phyloP scores from a whole-genome alignment of 2,888 invertebrate genomes.

The Cynaeus angustus region DNA sequence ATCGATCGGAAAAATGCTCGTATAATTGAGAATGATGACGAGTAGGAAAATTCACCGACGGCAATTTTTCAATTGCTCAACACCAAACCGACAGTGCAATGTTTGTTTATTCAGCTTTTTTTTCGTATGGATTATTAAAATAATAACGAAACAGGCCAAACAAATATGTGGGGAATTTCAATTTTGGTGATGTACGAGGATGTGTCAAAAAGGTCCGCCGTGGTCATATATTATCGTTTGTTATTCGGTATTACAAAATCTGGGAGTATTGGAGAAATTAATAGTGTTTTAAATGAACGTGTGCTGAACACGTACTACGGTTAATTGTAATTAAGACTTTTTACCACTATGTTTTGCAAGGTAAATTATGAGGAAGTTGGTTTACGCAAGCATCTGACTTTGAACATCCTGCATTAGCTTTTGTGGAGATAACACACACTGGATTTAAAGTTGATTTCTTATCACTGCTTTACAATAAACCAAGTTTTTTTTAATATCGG shows the following conservation, averaged over 20 bases:
- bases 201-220: conserved; percentile 9
- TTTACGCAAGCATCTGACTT: too few relatives aligned
- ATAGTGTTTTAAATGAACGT: too few relatives aligned
- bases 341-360: too few relatives aligned
- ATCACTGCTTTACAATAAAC: too few relatives aligned
- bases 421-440: too few relatives aligned
- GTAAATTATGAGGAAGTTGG: too few relatives aligned
- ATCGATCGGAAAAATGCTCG: not conserved
- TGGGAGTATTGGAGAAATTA: too few relatives aligned
- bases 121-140: conserved; percentile 13
- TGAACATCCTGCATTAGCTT: too few relatives aligned
- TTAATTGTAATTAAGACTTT: too few relatives aligned
- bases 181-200: conserved; percentile 21
- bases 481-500: too few relatives aligned
- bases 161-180: conserved; percentile 14
- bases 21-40: conserved; percentile 13
- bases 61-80: conserved; percentile 1
- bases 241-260: conserved; percentile 2
- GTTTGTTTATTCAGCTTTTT: conserved; percentile 23
- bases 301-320: too few relatives aligned
- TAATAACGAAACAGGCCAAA: conserved; percentile 8
- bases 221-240: conserved; percentile 6
- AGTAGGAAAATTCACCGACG: not conserved
- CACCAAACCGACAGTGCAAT: not conserved
- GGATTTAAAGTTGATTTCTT: too few relatives aligned